Conservation (phyloP, 2,888 invertebrate species). For the Oscheius sp. region DNA sequence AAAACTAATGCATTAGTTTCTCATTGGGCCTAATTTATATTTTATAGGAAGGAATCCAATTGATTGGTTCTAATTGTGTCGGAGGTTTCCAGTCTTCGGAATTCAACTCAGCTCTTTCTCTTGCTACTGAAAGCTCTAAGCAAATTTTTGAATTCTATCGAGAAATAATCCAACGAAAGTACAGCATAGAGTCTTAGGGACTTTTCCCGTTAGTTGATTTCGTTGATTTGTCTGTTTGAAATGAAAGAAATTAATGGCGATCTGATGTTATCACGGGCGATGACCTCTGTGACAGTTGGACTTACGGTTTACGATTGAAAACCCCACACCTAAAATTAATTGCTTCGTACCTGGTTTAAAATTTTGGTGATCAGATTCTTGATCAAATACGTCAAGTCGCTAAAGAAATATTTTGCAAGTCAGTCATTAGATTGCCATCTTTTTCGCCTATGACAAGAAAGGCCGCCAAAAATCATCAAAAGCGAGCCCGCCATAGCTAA, state of each 20-base stretch:
- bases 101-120: slow-evolving; percentile 7
- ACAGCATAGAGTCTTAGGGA: slow-evolving; percentile 1
- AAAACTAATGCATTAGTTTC: background rate
- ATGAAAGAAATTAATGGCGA: slow-evolving; percentile 19
- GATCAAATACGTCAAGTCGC: background rate
- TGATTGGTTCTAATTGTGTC: slow-evolving; percentile 14
- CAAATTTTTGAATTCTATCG: slow-evolving; percentile 21
- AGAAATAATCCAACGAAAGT: slow-evolving; percentile 17
- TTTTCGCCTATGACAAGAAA: too few relatives aligned
- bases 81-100: slow-evolving; percentile 12
- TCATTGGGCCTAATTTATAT: background rate
- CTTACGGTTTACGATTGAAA: slow-evolving; percentile 23
- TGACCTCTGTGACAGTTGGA: slow-evolving; percentile 16
- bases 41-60: background rate
- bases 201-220: background rate
- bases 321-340: slow-evolving; percentile 1
- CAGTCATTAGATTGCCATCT: too few relatives aligned
- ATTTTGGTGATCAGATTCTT: background rate
- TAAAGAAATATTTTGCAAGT: too few relatives aligned
- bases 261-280: slow-evolving; percentile 24
- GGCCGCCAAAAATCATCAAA: too few relatives aligned
- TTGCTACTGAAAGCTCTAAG: slow-evolving; percentile 14
- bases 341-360: slow-evolving; percentile 12
- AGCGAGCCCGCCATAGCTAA: background rate
- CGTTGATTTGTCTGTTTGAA: background rate